These are phyloP conservation scores for Tarsius wallacei DNA, from an alignment of 2,797 vertebrate genomes.

Conservation along the genomic window DNA sequence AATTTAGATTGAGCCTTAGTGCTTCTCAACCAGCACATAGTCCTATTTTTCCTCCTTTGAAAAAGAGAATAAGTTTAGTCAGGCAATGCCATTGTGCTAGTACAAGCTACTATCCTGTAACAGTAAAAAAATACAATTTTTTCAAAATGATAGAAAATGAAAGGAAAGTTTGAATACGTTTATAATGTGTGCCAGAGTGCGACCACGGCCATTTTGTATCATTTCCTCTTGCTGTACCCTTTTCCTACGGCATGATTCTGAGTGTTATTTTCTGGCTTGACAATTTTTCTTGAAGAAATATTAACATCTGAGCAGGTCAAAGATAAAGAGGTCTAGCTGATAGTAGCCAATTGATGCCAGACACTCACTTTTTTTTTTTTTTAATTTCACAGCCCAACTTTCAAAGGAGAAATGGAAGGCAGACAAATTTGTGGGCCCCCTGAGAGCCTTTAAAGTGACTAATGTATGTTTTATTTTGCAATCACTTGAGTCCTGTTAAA, in stretches of 20 bases:
- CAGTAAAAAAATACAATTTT: background rate
- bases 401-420: background rate
- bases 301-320: background rate
- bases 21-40: background rate
- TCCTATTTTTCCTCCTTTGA: background rate
- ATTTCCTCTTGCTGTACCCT: background rate
- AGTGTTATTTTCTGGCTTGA: background rate
- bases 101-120: background rate
- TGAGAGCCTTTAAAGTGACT: background rate
- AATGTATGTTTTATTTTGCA: background rate
- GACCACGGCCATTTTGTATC: background rate
- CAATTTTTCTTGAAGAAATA: background rate
- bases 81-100: rapidly evolving
- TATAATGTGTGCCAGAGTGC: background rate
- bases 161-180: background rate
- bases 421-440: background rate
- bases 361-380: background rate
- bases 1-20: background rate
- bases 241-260: background rate
- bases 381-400: background rate
- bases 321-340: background rate
- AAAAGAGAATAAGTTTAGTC: background rate
- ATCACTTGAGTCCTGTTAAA: background rate
- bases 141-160: background rate
- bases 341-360: background rate